A percentile compares a stretch with the other conserved stretches of the same genome.
phyloP scores from a whole-genome alignment of 2,113 vertebrate species.

The Anhinga rufa region DNA sequence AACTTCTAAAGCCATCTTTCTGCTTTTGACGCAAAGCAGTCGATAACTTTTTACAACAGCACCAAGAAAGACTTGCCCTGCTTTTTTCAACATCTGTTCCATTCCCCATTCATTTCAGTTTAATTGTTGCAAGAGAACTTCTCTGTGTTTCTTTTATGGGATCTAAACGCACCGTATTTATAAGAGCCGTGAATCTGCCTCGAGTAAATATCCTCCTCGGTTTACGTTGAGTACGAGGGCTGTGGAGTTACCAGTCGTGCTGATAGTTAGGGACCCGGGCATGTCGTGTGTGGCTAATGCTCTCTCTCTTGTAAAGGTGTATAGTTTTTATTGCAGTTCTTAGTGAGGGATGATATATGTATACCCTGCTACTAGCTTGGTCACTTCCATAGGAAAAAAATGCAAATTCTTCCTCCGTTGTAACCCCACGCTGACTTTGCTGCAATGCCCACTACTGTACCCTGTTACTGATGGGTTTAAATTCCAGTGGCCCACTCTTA shows the following conservation, averaged over 20 bases:
- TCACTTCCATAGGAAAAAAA: background rate
- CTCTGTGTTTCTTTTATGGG: background rate
- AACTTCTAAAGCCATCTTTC: slow-evolving; percentile 66
- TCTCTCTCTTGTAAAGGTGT: background rate
- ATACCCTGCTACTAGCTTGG: background rate
- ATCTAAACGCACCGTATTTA: background rate
- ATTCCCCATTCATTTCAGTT: slow-evolving; percentile 57
- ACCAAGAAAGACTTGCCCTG: slow-evolving; percentile 9
- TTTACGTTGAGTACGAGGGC: background rate
- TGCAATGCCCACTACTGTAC: background rate
- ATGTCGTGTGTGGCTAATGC: background rate
- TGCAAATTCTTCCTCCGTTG: background rate
- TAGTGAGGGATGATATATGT: background rate
- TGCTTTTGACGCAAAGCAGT: slow-evolving; percentile 56
- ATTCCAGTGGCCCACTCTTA: background rate
- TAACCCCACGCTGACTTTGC: background rate
- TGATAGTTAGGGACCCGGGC: background rate
- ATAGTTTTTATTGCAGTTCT: background rate
- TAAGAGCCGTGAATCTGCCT: background rate
- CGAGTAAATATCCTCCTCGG: background rate
- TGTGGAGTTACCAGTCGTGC: background rate
- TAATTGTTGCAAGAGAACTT: slow-evolving; percentile 33
- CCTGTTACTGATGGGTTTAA: background rate
- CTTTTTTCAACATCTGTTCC: slow-evolving; percentile 34
- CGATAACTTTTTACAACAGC: slow-evolving; percentile 52